These are phyloP conservation scores for Cheilosia variabilis DNA, from an alignment of 2,888 invertebrate species.

Conservation along the genomic window DNA sequence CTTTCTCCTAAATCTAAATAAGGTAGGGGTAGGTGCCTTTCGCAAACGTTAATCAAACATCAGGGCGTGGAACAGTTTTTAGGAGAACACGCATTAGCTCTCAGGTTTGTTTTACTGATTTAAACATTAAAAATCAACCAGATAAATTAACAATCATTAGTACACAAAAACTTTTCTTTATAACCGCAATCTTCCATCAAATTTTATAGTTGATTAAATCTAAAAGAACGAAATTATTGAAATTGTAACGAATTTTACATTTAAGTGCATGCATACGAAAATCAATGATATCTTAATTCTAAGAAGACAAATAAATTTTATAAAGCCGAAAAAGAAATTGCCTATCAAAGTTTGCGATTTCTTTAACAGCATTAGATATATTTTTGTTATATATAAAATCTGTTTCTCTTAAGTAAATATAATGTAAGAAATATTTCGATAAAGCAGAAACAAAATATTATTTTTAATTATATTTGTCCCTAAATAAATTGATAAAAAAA, in stretches of 20 bases:
- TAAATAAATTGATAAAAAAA: slow-evolving; percentile 34
- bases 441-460: slow-evolving; percentile 39
- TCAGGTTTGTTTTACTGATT: too few relatives aligned
- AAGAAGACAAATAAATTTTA: slow-evolving; percentile 21
- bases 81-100: too few relatives aligned
- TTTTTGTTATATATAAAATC: neutral
- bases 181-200: slow-evolving; percentile 51
- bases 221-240: slow-evolving; percentile 44
- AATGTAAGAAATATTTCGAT: slow-evolving; percentile 19
- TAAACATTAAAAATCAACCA: too few relatives aligned
- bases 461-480: slow-evolving; percentile 21
- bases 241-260: slow-evolving; percentile 57
- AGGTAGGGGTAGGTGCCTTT: too few relatives aligned
- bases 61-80: too few relatives aligned
- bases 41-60: too few relatives aligned
- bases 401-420: slow-evolving; percentile 10
- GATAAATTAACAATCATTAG: too few relatives aligned
- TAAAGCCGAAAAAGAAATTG: slow-evolving; percentile 37
- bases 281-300: slow-evolving; percentile 42
- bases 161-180: too few relatives aligned
- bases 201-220: slow-evolving; percentile 49
- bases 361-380: slow-evolving; percentile 28
- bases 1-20: too few relatives aligned
- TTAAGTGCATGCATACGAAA: slow-evolving; percentile 51
- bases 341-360: slow-evolving; percentile 1